These are phyloP conservation scores for Heterodera schachtii DNA, from an alignment of 1,140 invertebrate genomes.

Conservation along the genomic window DNA sequence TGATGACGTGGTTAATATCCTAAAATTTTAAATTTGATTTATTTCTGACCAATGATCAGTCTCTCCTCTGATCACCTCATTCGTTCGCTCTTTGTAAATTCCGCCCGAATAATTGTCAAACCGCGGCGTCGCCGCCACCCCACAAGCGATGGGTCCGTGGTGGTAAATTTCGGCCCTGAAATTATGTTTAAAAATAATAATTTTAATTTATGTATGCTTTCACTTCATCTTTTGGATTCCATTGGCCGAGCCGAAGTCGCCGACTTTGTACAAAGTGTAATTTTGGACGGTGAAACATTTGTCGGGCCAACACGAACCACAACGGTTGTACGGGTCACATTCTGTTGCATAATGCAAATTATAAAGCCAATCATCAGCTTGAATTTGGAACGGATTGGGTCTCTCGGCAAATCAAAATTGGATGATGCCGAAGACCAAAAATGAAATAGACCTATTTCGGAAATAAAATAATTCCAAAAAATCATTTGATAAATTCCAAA, in stretches of 20 bases:
- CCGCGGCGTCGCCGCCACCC: constrained; percentile 67
- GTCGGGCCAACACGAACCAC: constrained; percentile 68
- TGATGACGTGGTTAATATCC: constrained; percentile 27
- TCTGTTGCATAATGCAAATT: constrained; percentile 6
- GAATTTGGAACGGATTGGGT: no score
- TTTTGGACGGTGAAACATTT: constrained; percentile 66
- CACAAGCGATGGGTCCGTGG: constrained; percentile 69
- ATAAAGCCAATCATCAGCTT: no score
- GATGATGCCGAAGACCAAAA: no score
- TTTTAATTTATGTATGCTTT: background rate
- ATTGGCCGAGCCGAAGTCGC: constrained; percentile 67
- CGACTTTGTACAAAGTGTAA: constrained; percentile 69
- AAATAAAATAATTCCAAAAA: background rate
- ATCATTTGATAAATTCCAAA: background rate
- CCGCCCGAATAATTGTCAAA: constrained; percentile 69
- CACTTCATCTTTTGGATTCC: constrained; percentile 69
- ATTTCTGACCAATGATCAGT: no score
- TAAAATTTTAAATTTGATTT: background rate
- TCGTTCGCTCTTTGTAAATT: constrained; percentile 67
- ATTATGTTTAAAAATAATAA: constrained; percentile 1
- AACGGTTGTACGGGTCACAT: constrained; percentile 64
- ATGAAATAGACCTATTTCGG: background rate
- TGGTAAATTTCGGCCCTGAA: constrained; percentile 68
- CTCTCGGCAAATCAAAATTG: no score
- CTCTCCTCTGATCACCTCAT: constrained; percentile 21